A percentile compares a stretch with the other conserved stretches of the same genome.
phyloP scores from a whole-genome alignment of 2,888 invertebrate species.

The Reticulitermes lucifugus region DNA sequence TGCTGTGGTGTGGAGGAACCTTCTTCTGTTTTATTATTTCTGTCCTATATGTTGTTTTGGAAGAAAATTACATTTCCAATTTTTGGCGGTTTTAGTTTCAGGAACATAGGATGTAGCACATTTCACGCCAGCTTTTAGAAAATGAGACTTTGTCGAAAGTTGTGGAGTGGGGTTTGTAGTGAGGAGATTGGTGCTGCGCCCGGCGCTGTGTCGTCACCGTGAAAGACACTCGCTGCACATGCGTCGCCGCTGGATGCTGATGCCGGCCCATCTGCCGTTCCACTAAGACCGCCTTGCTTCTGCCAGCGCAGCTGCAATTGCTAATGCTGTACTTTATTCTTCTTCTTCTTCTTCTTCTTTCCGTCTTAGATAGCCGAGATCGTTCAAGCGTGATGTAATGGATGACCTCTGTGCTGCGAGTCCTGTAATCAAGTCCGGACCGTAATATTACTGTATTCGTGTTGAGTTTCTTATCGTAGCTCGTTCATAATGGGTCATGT shows the following conservation, averaged over 20 bases:
- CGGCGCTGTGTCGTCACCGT: too few species aligned
- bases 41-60: background rate
- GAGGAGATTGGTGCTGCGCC: too few species aligned
- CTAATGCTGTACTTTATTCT: background rate
- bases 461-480: too few species aligned
- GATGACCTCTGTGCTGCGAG: background rate
- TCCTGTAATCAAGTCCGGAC: background rate
- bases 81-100: background rate
- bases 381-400: background rate
- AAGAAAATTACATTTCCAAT: background rate
- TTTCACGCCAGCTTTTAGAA: background rate
- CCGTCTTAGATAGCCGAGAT: too few species aligned
- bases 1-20: too few species aligned
- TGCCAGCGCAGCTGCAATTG: background rate
- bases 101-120: background rate
- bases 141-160: too few species aligned
- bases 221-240: too few species aligned
- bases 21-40: too few species aligned
- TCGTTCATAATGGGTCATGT: too few species aligned
- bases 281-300: too few species aligned
- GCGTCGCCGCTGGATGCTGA: background rate
- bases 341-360: background rate
- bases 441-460: too few species aligned
- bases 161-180: too few species aligned
- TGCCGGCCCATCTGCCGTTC: background rate